Evolutionary conservation across 2,888 invertebrate species (phyloP).

Genomic region (Escarpia spicata): DNA sequence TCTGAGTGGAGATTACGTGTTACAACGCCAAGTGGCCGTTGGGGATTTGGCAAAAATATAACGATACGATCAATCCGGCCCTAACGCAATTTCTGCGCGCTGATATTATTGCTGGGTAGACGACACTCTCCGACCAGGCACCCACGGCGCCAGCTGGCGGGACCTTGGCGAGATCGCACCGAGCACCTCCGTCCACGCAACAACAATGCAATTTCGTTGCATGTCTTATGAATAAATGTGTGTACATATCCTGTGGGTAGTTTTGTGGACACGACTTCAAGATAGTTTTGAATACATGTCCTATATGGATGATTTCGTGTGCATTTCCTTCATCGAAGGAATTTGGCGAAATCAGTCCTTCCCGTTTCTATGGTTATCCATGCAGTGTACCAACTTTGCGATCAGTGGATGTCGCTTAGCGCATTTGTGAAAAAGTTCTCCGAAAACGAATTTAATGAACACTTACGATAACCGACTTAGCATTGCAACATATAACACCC

Average conservation of each 20-base stretch:
- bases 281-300: background rate
- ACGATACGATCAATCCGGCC: background rate
- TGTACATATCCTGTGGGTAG: background rate
- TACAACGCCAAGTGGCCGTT: background rate
- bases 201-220: background rate
- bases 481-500: background rate
- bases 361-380: background rate
- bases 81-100: background rate
- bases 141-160: background rate
- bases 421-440: background rate
- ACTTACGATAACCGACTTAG: background rate
- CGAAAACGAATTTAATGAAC: background rate
- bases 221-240: background rate
- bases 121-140: background rate
- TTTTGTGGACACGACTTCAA: background rate
- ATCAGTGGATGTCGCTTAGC: background rate
- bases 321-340: background rate
- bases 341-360: background rate
- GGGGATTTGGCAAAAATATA: slow-evolving; percentile 3
- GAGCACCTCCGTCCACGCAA: background rate
- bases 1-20: background rate
- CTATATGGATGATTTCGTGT: background rate
- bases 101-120: background rate
- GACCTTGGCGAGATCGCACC: background rate
- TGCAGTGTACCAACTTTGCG: background rate